Evolutionary conservation across 2,888 invertebrate species (phyloP).

Genomic region (Drosophila heteroneura): DNA sequence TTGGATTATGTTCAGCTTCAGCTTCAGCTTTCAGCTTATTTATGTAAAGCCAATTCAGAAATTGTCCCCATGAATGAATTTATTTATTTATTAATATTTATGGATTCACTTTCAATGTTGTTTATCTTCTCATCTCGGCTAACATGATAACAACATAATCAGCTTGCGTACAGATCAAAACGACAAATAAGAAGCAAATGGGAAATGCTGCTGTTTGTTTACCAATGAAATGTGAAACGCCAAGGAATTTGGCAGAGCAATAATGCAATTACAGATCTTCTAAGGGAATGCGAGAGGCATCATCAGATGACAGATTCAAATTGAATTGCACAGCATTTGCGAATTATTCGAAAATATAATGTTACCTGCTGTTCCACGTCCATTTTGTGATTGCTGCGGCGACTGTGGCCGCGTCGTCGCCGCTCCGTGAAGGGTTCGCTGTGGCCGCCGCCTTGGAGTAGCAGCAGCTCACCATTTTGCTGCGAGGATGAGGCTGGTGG

Average conservation of each 20-base stretch:
- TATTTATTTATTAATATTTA: not conserved
- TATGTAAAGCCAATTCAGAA: not conserved
- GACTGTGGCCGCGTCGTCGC: constrained; percentile 82
- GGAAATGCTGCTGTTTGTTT: not conserved
- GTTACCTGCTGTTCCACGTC: constrained; percentile 84
- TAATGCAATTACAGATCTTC: not conserved
- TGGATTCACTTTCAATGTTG: not conserved
- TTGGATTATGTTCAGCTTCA: not conserved
- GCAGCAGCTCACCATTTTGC: constrained; percentile 76
- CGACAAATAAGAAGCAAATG: not conserved
- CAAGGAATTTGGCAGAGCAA: not conserved
- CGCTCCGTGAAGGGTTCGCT: constrained; percentile 83
- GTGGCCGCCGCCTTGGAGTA: constrained; percentile 66
- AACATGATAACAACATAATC: not conserved
- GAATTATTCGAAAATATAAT: not conserved
- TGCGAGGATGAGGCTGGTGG: constrained; percentile 72
- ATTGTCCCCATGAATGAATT: not conserved
- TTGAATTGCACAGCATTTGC: not conserved
- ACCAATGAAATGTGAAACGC: not conserved
- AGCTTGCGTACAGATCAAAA: not conserved
- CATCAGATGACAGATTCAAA: not conserved
- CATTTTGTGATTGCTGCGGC: constrained; percentile 84
- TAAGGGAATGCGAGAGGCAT: not conserved
- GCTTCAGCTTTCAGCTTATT: not conserved
- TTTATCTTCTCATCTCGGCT: not conserved